phyloP scores from a whole-genome alignment of 1,140 invertebrate species.

The Atta texana region DNA sequence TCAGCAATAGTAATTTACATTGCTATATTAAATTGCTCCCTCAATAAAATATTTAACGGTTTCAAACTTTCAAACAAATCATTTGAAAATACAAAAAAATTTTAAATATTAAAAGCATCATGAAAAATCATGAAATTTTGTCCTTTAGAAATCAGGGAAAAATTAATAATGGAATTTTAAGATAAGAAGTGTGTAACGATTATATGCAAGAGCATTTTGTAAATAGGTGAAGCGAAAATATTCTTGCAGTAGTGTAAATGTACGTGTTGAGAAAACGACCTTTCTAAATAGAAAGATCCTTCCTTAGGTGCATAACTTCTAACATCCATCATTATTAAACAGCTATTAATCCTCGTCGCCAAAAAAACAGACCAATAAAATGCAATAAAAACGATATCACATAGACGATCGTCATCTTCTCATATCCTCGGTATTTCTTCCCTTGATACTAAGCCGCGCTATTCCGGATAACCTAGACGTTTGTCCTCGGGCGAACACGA shows the following conservation, averaged over 20 bases:
- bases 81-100: too few relatives aligned
- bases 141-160: too few relatives aligned
- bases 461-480: constrained; percentile 56
- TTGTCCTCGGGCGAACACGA: constrained; percentile 38
- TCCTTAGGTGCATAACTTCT: constrained; percentile 4
- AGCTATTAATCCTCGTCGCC: constrained; percentile 37
- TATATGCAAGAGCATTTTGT: background rate
- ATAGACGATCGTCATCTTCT: constrained; percentile 3
- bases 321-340: constrained; percentile 54
- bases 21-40: too few relatives aligned
- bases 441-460: background rate
- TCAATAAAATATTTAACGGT: too few relatives aligned
- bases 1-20: too few relatives aligned
- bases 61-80: too few relatives aligned
- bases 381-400: constrained; percentile 21
- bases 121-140: too few relatives aligned
- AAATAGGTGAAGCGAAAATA: background rate
- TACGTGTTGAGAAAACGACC: background rate
- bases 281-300: background rate
- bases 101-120: too few relatives aligned
- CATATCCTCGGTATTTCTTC: constrained; percentile 1
- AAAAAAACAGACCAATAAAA: constrained; percentile 18
- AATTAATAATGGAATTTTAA: too few relatives aligned
- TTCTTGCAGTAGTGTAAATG: background rate
- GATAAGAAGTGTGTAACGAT: background rate